Percentiles rank a stretch among this genome's conserved stretches.
These are phyloP conservation scores for Okapia johnstoni DNA, from an alignment of 2,113 vertebrate species.

Conservation along the genomic window DNA sequence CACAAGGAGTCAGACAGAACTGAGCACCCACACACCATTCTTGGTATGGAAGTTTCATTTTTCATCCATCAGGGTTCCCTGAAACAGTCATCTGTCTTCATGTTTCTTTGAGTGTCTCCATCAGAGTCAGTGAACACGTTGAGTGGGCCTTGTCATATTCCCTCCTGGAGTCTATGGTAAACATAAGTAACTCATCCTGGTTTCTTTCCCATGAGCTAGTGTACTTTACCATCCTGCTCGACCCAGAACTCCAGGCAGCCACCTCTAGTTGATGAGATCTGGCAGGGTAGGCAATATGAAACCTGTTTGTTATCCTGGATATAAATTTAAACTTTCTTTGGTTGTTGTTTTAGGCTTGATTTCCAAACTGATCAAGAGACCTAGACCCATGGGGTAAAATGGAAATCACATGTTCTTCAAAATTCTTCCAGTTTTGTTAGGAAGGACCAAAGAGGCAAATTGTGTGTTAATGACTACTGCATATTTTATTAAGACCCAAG, in stretches of 20 bases:
- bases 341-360: conserved; percentile 45
- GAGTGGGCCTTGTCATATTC: not conserved
- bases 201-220: not conserved
- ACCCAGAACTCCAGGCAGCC: not conserved
- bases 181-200: not conserved
- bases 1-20: not conserved
- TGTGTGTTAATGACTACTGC: not conserved
- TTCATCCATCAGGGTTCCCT: not conserved
- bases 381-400: not conserved
- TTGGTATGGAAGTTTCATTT: not conserved
- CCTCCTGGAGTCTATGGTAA: not conserved
- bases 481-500: conserved; percentile 30
- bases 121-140: not conserved
- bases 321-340: conserved; percentile 43
- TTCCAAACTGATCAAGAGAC: conserved; percentile 42
- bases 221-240: not conserved
- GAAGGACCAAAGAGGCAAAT: not conserved
- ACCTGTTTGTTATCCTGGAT: not conserved
- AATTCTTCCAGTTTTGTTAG: not conserved
- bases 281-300: not conserved
- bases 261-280: not conserved
- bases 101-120: not conserved
- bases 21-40: not conserved
- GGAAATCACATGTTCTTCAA: conserved; percentile 18
- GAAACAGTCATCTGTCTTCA: not conserved